Evolutionary conservation across 2,113 vertebrate species (phyloP), one percentile per base, ranked within the genome.

Genomic region (Equus quagga): DNA sequence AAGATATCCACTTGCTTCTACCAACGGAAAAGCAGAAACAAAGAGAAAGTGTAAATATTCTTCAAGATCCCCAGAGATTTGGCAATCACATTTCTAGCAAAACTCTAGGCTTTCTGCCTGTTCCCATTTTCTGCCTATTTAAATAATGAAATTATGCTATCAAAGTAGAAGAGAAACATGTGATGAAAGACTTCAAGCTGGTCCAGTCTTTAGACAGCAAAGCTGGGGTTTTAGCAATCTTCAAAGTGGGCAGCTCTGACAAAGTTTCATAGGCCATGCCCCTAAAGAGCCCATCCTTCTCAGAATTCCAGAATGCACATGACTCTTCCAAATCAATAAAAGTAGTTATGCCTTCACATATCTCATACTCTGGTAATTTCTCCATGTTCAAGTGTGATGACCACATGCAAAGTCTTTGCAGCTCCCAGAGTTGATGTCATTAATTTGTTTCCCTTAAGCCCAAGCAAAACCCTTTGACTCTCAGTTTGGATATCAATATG

Each of bases 31-130:
- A 70, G 8, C 33, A 82, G 33, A 81, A 85, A 36, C 49, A 89
- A 69, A 83, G 26, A 81, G 46, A 81, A 82, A 82, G n/a, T 58
- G 2, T 26, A 88, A 58, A 54, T 67, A 8, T 90, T 49, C 5
- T 90, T 91, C 28, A 80, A 81, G 75, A 33, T 78, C 65, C 17
- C 64, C 54, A 73, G 75, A 95, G 49, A 5, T 31, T 88, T 97
- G 18, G 17, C 14, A 78, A 12, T 83, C 8, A 24, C 36, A 19
- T 58, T 87, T 84, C 64, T 58, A 81, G 17, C 28, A 95, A 92
- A 82, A 64, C 11, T 69, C 67, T 93, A 91, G 82, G 17, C 49
- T 94, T 88, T 56, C 11, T 95, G 56, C 51, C n/a, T 64, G 1
- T 46, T 83, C 8, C n/a, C 24, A 76, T 19, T 88, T 9, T 67